Evolutionary conservation across 1,140 invertebrate species (phyloP).

Genomic region (Euwallacea similis): DNA sequence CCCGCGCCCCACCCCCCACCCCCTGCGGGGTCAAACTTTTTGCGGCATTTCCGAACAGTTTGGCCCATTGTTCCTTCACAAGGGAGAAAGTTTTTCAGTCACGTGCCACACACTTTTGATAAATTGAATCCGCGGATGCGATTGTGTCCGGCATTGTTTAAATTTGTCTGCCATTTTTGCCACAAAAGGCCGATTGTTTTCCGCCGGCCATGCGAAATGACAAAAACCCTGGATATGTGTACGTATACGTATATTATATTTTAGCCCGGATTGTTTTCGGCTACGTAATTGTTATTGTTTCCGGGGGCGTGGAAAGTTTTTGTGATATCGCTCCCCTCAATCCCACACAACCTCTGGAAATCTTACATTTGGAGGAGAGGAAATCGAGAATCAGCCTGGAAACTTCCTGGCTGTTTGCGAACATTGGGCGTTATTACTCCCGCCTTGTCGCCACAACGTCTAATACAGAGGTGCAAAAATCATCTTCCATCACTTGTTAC

Average conservation of each 20-base stretch:
- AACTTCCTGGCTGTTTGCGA: no score
- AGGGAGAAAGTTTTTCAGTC: background rate
- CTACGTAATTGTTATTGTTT: constrained; percentile 5
- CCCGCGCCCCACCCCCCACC: background rate
- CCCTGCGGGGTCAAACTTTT: constrained; percentile 1
- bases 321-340: background rate
- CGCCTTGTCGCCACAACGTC: no score
- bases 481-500: no score
- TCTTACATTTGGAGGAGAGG: no score
- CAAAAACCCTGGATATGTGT: background rate
- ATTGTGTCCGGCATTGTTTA: constrained; percentile 11
- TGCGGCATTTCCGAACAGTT: background rate
- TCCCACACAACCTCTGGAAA: background rate
- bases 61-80: background rate
- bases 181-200: constrained; percentile 13
- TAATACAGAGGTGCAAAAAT: no score
- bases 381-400: no score
- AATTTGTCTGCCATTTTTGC: constrained; percentile 13
- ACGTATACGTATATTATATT: background rate
- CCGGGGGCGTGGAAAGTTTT: background rate
- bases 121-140: constrained; percentile 15
- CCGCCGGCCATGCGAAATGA: constrained; percentile 4
- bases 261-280: background rate
- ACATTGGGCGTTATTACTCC: no score
- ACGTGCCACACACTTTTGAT: constrained; percentile 10